A percentile compares a stretch with the other conserved stretches of the same genome.
Conservation (phyloP, 1,140 invertebrate genomes). For the Planococcus citri region DNA sequence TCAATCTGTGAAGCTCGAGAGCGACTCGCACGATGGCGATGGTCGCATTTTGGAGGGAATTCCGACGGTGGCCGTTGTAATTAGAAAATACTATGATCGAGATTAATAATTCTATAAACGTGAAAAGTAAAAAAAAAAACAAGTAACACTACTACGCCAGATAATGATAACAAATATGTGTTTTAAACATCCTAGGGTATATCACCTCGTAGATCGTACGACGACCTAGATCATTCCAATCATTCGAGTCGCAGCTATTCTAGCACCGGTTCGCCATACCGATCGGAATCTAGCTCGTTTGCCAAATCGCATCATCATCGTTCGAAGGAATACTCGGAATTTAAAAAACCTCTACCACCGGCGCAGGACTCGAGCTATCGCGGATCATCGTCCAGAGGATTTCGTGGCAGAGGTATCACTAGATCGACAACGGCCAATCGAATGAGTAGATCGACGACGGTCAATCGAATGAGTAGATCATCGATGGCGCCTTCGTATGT, state of each 20-base stretch:
- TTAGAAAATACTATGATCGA: no score
- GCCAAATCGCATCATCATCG: not conserved
- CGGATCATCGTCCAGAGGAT: not conserved
- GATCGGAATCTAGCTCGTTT: not conserved
- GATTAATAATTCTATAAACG: no score
- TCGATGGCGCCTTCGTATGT: not conserved
- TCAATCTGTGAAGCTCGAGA: not conserved
- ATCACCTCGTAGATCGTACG: conserved; percentile 11
- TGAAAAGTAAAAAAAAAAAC: not conserved
- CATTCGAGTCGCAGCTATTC: not conserved
- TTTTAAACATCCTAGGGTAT: not conserved
- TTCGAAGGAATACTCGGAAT: conserved; percentile 4
- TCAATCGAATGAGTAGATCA: not conserved
- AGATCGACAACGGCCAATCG: not conserved
- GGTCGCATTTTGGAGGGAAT: no score
- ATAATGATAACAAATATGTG: not conserved
- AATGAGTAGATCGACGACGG: not conserved
- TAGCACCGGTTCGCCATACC: not conserved
- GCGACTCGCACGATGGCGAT: not conserved
- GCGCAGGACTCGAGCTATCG: not conserved
- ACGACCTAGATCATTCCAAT: conserved; percentile 6
- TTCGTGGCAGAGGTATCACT: not conserved
- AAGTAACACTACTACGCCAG: not conserved
- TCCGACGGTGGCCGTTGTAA: no score
- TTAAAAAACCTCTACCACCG: conserved; percentile 5